These are phyloP conservation scores for Lynx canadensis DNA, from an alignment of 2,113 vertebrate species.

Conservation along the genomic window DNA sequence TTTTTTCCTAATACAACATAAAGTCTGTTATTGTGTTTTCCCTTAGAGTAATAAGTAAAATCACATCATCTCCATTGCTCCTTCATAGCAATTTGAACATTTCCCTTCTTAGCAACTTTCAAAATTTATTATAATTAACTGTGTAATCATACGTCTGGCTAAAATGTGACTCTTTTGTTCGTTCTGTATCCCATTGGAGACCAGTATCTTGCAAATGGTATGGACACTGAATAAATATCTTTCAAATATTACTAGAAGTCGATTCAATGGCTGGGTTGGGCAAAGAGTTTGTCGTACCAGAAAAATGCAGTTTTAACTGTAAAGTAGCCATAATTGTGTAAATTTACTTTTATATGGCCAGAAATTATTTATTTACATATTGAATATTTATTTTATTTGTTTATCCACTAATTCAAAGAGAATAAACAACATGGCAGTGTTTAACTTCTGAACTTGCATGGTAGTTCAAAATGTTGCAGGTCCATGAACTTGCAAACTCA, in stretches of 20 bases:
- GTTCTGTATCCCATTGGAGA: neutral
- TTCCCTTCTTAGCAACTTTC: neutral
- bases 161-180: neutral
- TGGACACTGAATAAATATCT: neutral
- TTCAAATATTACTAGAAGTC: constrained; percentile 5
- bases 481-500: neutral
- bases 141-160: neutral
- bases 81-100: neutral
- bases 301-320: constrained; percentile 29
- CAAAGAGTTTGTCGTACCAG: neutral
- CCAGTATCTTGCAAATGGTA: neutral
- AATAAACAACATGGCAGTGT: neutral
- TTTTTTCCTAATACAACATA: neutral
- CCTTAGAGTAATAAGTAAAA: neutral
- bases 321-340: neutral
- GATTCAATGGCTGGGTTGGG: neutral
- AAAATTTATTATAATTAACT: neutral
- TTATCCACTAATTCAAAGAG: neutral
- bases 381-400: neutral
- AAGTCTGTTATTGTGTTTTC: neutral
- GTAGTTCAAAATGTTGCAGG: neutral
- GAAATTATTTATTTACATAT: neutral
- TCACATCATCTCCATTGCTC: neutral
- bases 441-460: neutral
- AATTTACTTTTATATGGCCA: neutral